A percentile compares a stretch with the other conserved stretches of the same genome.
phyloP scores from a whole-genome alignment of 2,113 vertebrate genomes.

The Mungos mungo region DNA sequence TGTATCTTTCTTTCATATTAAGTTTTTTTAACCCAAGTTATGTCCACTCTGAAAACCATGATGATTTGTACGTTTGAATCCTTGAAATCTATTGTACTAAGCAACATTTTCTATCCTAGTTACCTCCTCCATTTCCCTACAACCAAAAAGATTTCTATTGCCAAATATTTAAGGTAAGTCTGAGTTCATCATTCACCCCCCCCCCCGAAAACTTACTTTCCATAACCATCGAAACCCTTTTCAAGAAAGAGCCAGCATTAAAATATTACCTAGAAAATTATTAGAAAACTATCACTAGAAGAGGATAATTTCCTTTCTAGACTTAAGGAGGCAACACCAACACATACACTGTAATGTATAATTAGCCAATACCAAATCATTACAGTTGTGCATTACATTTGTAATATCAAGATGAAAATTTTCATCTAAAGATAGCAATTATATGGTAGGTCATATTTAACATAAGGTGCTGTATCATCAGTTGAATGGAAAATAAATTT shows the following conservation, averaged over 20 bases:
- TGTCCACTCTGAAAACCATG: not conserved
- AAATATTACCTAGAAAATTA: not conserved
- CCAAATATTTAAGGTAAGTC: conserved; percentile 12
- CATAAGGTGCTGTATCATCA: not conserved
- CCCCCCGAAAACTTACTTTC: conserved; percentile 19
- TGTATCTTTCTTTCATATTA: not conserved
- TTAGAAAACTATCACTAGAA: not conserved
- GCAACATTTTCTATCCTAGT: not conserved
- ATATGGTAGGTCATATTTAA: not conserved
- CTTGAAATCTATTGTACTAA: not conserved
- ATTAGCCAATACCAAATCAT: not conserved
- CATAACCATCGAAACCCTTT: not conserved
- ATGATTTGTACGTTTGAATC: not conserved
- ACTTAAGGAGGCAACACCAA: not conserved
- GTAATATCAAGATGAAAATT: not conserved
- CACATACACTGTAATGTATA: not conserved
- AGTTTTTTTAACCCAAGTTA: not conserved
- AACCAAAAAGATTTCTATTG: not conserved
- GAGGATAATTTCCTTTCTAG: not conserved
- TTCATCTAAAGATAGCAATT: not conserved
- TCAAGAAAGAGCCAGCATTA: not conserved
- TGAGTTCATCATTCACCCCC: not conserved
- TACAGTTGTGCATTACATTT: not conserved
- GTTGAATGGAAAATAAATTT: not conserved
- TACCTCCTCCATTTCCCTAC: not conserved